phyloP scores from a whole-genome alignment of 2,888 invertebrate species.

The Tortrix viridana region DNA sequence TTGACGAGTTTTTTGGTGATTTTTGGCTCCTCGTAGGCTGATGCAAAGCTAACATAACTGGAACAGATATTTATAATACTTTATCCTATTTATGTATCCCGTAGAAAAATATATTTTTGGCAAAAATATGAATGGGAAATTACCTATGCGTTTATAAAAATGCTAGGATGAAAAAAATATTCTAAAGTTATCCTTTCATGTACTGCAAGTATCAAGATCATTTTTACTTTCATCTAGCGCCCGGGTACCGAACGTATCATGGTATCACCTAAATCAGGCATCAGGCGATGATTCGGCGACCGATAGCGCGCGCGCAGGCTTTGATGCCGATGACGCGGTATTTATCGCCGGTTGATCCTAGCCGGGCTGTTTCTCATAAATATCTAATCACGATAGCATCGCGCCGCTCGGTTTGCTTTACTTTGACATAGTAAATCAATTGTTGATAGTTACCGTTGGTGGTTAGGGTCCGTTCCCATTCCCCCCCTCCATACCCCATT shows the following conservation, averaged over 20 bases:
- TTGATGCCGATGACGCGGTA: slow-evolving; percentile 26
- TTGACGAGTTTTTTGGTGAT: too few species aligned
- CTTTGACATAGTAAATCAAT: background rate
- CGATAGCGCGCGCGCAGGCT: slow-evolving; percentile 1
- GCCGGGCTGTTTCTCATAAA: slow-evolving; percentile 10
- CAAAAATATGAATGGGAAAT: too few species aligned
- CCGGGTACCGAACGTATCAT: slow-evolving; percentile 31
- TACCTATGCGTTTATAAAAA: too few species aligned
- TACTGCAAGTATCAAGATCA: slow-evolving; percentile 10
- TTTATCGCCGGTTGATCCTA: too few species aligned
- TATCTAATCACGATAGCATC: slow-evolving; percentile 30
- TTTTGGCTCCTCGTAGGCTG: too few species aligned
- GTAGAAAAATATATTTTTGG: too few species aligned
- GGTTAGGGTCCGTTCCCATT: too few species aligned
- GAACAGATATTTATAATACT: too few species aligned
- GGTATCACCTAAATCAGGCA: slow-evolving; percentile 62
- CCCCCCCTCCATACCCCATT: too few species aligned
- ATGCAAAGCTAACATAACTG: too few species aligned
- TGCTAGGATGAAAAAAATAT: too few species aligned
- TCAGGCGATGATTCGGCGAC: slow-evolving; percentile 46
- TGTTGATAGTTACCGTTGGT: background rate
- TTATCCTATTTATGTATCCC: too few species aligned
- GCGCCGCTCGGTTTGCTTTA: slow-evolving; percentile 5
- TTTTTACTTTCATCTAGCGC: background rate
- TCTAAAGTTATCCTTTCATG: background rate